Evolutionary conservation across 2,888 invertebrate genomes (phyloP).

Genomic region (Aethes cnicana): DNA sequence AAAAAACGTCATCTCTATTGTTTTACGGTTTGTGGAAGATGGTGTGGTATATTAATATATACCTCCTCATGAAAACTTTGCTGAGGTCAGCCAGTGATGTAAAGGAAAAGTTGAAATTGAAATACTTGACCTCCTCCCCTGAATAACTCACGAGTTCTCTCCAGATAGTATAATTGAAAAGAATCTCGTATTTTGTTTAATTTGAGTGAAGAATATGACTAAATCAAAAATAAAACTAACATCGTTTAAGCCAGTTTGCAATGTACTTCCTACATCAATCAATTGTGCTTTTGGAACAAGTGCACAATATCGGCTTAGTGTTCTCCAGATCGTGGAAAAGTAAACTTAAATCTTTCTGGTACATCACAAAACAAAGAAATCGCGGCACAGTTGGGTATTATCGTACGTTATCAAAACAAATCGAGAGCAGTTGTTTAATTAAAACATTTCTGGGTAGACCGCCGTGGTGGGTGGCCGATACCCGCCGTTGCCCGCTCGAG

Average conservation of each 20-base stretch:
- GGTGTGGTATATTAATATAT: no score
- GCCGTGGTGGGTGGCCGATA: constrained; percentile 66
- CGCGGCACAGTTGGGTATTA: constrained; percentile 47
- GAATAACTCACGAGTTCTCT: constrained; percentile 9
- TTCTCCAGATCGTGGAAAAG: constrained; percentile 24
- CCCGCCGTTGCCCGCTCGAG: no score
- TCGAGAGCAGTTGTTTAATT: constrained; percentile 62
- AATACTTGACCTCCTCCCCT: constrained; percentile 20
- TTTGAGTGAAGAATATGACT: neutral
- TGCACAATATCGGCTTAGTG: neutral
- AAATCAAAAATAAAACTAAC: no score
- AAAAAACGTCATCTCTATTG: no score
- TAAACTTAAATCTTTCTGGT: constrained; percentile 43
- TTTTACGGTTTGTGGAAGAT: no score
- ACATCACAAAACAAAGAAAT: constrained; percentile 43
- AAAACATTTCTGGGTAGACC: constrained; percentile 51
- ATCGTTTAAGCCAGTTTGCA: no score
- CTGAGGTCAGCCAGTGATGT: constrained; percentile 17
- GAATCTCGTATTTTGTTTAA: neutral
- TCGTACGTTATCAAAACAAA: constrained; percentile 61
- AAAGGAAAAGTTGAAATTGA: constrained; percentile 26
- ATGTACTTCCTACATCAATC: no score
- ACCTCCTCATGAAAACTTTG: constrained; percentile 10
- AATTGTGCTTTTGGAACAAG: constrained; percentile 11
- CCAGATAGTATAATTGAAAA: neutral